Percentiles rank a stretch among this genome's conserved stretches.
Evolutionary conservation across 1,140 invertebrate species (phyloP).

Genomic region (Dinoponera quadriceps): DNA sequence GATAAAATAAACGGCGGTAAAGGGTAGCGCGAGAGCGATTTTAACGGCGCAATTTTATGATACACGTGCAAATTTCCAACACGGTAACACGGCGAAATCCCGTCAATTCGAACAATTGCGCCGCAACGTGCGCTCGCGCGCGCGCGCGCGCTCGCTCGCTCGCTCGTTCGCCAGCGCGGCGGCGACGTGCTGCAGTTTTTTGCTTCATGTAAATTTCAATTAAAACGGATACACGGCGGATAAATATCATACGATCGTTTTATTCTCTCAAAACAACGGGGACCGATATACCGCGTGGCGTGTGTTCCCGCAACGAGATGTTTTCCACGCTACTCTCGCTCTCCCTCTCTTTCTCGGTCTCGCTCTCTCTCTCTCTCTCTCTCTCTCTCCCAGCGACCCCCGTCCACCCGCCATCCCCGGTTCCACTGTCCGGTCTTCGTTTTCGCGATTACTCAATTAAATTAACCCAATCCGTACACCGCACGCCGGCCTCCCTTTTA

Average conservation of each 20-base stretch:
- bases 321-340: slow-evolving; percentile 37
- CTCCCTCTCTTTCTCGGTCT: not conserved
- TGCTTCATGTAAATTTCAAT: slow-evolving; percentile 59
- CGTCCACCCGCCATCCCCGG: not conserved
- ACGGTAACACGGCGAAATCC: slow-evolving; percentile 37
- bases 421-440: not conserved
- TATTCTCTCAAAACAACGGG: slow-evolving; percentile 18
- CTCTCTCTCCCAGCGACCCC: not conserved
- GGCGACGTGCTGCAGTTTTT: slow-evolving; percentile 29
- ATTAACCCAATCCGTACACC: slow-evolving; percentile 60
- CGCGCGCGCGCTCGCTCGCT: no score
- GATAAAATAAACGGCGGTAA: slow-evolving; percentile 27
- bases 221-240: slow-evolving; percentile 47
- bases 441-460: slow-evolving; percentile 65
- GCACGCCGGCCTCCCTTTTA: slow-evolving; percentile 42
- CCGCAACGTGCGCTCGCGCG: not conserved
- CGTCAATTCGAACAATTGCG: slow-evolving; percentile 44
- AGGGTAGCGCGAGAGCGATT: not conserved
- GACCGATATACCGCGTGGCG: not conserved
- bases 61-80: slow-evolving; percentile 31
- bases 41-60: slow-evolving; percentile 29
- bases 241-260: slow-evolving; percentile 57
- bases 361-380: not conserved
- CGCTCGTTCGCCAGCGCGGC: not conserved
- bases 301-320: slow-evolving; percentile 41